A percentile compares a stretch with the other conserved stretches of the same genome.
Conservation (phyloP, 2,113 vertebrate species). For the Barbus barbus region DNA sequence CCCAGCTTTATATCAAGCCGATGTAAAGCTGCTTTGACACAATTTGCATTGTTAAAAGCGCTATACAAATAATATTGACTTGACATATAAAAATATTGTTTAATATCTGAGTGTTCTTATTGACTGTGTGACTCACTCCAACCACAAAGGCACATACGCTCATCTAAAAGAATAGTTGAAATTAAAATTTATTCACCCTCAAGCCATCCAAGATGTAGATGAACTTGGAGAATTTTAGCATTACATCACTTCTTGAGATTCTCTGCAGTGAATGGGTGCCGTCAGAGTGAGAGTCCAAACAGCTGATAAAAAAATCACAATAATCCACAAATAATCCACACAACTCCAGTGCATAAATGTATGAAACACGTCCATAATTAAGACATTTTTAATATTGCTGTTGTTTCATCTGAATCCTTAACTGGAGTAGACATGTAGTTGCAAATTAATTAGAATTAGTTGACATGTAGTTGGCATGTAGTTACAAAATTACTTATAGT, state of each 20-base stretch:
- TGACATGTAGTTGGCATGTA: no score
- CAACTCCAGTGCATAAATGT: neutral
- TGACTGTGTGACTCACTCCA: constrained; percentile 1
- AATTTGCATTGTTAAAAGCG: no score
- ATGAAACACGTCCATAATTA: neutral
- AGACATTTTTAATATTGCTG: neutral
- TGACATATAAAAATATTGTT: neutral
- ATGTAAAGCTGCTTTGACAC: no score
- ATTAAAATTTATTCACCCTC: neutral
- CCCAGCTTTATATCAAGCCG: no score
- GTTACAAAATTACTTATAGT: no score
- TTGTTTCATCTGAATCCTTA: no score
- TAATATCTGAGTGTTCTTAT: neutral
- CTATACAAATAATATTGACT: no score
- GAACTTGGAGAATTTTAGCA: neutral
- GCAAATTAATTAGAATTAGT: no score
- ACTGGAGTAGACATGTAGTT: no score
- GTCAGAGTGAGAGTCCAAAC: neutral
- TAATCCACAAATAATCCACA: neutral
- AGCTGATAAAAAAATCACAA: neutral
- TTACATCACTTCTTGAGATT: neutral
- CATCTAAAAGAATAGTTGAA: neutral
- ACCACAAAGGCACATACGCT: neutral
- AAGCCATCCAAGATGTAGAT: neutral
- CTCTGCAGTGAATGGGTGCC: neutral